Conservation (phyloP, 2,888 invertebrate genomes). For the Tetramorium bicarinatum region DNA sequence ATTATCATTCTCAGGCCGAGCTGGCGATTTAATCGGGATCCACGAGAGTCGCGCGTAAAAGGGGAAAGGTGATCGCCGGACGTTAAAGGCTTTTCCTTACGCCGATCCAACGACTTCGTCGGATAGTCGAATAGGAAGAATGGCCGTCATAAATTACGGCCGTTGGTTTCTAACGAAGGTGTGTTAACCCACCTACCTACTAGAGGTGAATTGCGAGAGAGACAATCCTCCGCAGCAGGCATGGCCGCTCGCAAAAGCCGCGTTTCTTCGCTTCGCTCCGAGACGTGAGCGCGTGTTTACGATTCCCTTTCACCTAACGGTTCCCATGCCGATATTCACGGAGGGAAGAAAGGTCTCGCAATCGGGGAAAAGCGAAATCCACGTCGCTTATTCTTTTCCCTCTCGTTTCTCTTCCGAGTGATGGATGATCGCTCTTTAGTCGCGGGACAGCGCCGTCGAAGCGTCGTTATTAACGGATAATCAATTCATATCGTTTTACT, state of each 20-base stretch:
- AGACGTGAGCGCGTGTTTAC: constrained; percentile 48
- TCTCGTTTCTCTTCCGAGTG: constrained; percentile 12
- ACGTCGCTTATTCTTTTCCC: constrained; percentile 35
- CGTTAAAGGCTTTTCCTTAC: constrained; percentile 38
- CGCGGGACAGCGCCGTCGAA: constrained; percentile 10
- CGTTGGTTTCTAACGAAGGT: constrained; percentile 67
- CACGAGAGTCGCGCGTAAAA: constrained; percentile 36
- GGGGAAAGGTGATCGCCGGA: background rate
- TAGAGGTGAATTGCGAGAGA: constrained; percentile 71
- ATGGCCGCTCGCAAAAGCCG: constrained; percentile 64
- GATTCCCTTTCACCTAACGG: constrained; percentile 78
- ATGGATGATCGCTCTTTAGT: constrained; percentile 10
- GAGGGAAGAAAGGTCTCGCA: constrained; percentile 71
- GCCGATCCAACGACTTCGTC: constrained; percentile 36
- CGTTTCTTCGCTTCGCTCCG: constrained; percentile 72
- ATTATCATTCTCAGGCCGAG: background rate
- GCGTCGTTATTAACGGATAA: constrained; percentile 8
- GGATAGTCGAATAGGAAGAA: constrained; percentile 53
- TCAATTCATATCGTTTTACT: constrained; percentile 2
- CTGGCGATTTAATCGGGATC: constrained; percentile 6
- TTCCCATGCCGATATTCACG: constrained; percentile 71
- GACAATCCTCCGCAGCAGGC: constrained; percentile 63
- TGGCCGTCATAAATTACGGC: constrained; percentile 66
- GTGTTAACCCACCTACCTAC: constrained; percentile 65
- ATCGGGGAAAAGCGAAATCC: constrained; percentile 52